Conservation (phyloP, 2,113 vertebrate genomes). For the Hemiscyllium ocellatum region DNA sequence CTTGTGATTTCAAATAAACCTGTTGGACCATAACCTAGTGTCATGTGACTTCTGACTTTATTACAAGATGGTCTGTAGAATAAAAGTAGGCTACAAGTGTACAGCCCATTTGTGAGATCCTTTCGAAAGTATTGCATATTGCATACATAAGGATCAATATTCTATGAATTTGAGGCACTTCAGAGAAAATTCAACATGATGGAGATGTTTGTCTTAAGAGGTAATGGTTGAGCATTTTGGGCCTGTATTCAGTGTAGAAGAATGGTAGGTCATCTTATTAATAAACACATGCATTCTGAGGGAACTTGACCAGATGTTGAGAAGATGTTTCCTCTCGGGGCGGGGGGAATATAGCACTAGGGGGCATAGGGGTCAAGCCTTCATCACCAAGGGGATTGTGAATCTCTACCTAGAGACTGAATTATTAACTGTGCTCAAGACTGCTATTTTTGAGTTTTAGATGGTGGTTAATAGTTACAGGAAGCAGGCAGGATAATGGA, state of each 20-base stretch:
- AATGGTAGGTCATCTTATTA: too few relatives aligned
- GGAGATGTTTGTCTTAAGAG: neutral
- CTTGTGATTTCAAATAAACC: too few relatives aligned
- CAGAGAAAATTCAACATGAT: neutral
- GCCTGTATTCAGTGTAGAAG: neutral
- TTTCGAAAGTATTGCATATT: neutral
- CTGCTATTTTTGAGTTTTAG: neutral
- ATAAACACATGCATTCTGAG: neutral
- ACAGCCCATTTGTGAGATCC: too few relatives aligned
- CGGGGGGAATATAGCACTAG: too few relatives aligned
- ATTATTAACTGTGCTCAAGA: too few relatives aligned
- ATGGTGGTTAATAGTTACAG: neutral
- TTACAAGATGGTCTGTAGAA: neutral
- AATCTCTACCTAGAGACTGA: too few relatives aligned
- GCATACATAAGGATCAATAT: neutral
- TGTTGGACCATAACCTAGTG: too few relatives aligned
- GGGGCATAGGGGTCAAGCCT: too few relatives aligned
- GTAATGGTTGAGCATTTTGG: neutral
- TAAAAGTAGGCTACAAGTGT: neutral
- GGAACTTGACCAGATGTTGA: too few relatives aligned
- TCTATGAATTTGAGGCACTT: neutral
- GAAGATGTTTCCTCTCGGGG: too few relatives aligned
- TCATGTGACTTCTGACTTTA: too few relatives aligned
- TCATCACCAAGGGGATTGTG: too few relatives aligned
- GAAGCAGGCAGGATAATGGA: neutral